Evolutionary conservation across 2,797 vertebrate species (phyloP), one percentile per base, ranked within the genome.

Genomic region (Balearica regulorum): DNA sequence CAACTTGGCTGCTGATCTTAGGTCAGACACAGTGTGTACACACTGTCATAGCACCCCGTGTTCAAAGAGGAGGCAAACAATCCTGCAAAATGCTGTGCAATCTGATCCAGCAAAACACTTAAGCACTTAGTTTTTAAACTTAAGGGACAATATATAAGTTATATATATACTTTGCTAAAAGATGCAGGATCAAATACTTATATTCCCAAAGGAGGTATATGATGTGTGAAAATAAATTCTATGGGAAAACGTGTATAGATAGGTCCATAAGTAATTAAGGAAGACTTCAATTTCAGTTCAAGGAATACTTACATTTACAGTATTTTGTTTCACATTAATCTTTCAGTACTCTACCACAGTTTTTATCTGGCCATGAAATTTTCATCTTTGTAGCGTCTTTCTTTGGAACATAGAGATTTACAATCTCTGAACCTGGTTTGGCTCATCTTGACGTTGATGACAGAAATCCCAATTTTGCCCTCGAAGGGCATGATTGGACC

Each of bases 401-500:
- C 65, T 83, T 83, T 72, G 79, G 72, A 90, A 87, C 0, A 0
- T 78, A 35, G 87, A 69, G 54, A 78, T 92, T 88, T 89, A 53
- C 65, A 75, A 2, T 44, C 65, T 83, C 60, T 83, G 54, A 65
- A 43, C n/a, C 72, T 88, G 69, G 76, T 89, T 94, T 94, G 76
- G 58, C 76, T 93, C 83, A 26, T 78, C 89, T 72, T 78, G 57
- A 70, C 10, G 3, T 9, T 65, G 76, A 85, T 75, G 89, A 92
- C 90, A 91, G 62, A 95, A 96, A 93, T 85, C 46, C 61, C 76
- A 62, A 25, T 91, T 96, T 85, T 82, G 31, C 43, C 88, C 60
- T 87, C 9, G 2, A 49, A 89, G 65, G 76, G 69, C 72, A 39
- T 78, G 92, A 90, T 64, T 93, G 87, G 66, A 77, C 75, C 68